These are phyloP conservation scores for Muscicapa adusta DNA, from an alignment of 2,113 vertebrate species.

Conservation along the genomic window DNA sequence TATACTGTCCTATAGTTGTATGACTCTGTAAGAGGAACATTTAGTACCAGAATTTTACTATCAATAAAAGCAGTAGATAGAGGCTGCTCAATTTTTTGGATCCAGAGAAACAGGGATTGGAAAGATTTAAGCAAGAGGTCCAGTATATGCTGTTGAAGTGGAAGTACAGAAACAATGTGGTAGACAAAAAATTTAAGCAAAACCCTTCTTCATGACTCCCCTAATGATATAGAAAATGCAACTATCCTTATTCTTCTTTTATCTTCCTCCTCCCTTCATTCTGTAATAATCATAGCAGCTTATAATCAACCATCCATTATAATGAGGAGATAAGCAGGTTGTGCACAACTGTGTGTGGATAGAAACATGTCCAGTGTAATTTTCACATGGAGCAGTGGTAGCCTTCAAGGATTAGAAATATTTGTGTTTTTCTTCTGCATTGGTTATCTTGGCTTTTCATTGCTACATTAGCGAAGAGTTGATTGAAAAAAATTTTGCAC, in stretches of 20 bases:
- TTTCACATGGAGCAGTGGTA: not conserved
- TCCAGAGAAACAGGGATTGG: not conserved
- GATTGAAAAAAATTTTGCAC: conserved; percentile 1
- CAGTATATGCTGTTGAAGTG: not conserved
- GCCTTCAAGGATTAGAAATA: not conserved
- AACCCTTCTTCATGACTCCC: not conserved
- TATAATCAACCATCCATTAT: not conserved
- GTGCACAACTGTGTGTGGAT: not conserved
- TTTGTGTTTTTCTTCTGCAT: not conserved
- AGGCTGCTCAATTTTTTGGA: not conserved
- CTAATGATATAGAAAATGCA: not conserved
- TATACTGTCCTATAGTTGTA: not conserved
- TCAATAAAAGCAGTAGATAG: not conserved
- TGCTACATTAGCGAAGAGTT: not conserved
- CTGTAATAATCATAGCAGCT: not conserved
- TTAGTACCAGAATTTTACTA: not conserved
- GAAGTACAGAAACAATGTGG: not conserved
- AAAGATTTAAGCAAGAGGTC: not conserved
- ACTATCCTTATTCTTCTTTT: not conserved
- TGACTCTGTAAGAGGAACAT: not conserved
- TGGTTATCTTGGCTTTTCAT: not conserved
- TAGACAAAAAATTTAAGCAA: not conserved
- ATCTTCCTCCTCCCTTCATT: not conserved
- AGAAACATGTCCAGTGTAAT: not conserved
- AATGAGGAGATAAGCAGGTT: not conserved